Evolutionary conservation across 30 jellyfish, hydroid and myxozoan genomes (phyloP).

Genomic region (Morbakka virulenta): DNA sequence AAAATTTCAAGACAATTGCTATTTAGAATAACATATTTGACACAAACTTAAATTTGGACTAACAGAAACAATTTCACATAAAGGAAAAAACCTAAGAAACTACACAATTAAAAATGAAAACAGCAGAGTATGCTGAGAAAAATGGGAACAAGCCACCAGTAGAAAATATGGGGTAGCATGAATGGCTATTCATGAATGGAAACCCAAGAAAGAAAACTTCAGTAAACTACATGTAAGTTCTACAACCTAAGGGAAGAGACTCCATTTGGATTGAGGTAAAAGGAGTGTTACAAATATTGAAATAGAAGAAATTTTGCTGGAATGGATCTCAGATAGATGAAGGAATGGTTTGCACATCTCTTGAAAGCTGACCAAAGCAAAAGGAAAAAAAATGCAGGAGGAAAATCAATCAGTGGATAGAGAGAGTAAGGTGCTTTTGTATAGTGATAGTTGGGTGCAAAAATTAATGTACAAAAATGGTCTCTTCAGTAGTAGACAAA

Average conservation of each 20-base stretch:
- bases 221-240: too few species aligned
- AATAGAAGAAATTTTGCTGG: conserved; percentile 17
- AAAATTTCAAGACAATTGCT: too few species aligned
- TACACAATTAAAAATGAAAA: too few species aligned
- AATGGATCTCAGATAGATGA: conserved; percentile 3
- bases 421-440: conserved; percentile 5
- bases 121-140: too few species aligned
- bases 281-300: not conserved
- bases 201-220: too few species aligned
- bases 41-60: too few species aligned
- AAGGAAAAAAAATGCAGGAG: conserved; percentile 17
- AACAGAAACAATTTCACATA: too few species aligned
- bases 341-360: conserved; percentile 18
- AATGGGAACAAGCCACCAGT: not conserved
- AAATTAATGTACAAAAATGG: conserved; percentile 25
- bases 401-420: conserved; percentile 2
- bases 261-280: conserved; percentile 15
- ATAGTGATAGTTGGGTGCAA: conserved; percentile 14
- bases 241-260: too few species aligned
- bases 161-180: not conserved
- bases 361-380: not conserved
- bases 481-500: conserved; percentile 7
- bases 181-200: too few species aligned
- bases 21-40: too few species aligned
- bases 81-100: too few species aligned